phyloP scores from a whole-genome alignment of 1,140 invertebrate species.

The Eumeta japonica region DNA sequence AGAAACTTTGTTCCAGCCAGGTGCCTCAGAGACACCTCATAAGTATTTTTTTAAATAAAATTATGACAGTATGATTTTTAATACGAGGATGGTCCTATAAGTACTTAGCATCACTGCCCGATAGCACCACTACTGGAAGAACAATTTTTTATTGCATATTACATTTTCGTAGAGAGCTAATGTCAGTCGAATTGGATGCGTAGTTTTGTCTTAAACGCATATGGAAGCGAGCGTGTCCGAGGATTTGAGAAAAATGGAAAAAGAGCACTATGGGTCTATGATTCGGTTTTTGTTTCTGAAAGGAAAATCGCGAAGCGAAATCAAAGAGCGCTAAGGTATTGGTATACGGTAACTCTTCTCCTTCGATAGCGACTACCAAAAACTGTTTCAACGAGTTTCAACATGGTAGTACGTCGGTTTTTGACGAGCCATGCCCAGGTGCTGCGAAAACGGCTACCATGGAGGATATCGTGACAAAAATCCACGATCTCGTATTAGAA shows the following conservation, averaged over 20 bases:
- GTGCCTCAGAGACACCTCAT: too few species aligned
- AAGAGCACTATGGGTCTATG: constrained; percentile 13
- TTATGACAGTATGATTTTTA: too few species aligned
- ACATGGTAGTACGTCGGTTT: constrained; percentile 23
- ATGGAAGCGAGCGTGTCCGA: constrained; percentile 10
- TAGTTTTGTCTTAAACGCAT: constrained; percentile 13
- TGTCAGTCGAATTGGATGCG: constrained; percentile 9
- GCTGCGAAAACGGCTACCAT: constrained; percentile 17
- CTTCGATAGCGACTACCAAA: constrained; percentile 20
- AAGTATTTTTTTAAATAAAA: too few species aligned
- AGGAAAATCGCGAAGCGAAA: too few species aligned
- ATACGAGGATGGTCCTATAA: constrained; percentile 12
- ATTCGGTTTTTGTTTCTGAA: constrained; percentile 10
- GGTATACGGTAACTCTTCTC: constrained; percentile 20
- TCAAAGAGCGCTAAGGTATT: too few species aligned
- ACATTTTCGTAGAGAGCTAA: too few species aligned
- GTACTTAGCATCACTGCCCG: constrained; percentile 9
- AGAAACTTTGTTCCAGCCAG: too few species aligned
- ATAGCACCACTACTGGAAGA: constrained; percentile 7
- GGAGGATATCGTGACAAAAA: constrained; percentile 26
- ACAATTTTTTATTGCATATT: constrained; percentile 7
- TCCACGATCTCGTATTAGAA: constrained; percentile 19
- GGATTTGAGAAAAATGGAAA: constrained; percentile 13
- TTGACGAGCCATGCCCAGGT: constrained; percentile 24
- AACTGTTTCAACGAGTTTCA: constrained; percentile 26